These are phyloP conservation scores for Drosophila auraria DNA, from an alignment of 1,140 invertebrate genomes.

Conservation along the genomic window DNA sequence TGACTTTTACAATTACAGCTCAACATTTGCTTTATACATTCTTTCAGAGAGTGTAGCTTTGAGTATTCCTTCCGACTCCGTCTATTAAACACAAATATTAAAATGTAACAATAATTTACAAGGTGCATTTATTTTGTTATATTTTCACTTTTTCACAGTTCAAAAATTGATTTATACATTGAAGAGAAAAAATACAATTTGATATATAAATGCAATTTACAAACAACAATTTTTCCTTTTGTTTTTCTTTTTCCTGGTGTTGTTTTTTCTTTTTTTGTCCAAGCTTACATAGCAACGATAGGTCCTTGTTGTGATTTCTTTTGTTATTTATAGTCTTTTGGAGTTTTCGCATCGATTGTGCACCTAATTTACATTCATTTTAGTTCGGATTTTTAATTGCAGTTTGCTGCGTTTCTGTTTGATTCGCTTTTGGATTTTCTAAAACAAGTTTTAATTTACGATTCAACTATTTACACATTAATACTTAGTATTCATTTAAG, in stretches of 20 bases:
- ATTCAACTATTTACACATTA: slow-evolving; percentile 51
- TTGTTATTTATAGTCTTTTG: slow-evolving; percentile 69
- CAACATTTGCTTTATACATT: slow-evolving; percentile 38
- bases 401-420: slow-evolving; percentile 25
- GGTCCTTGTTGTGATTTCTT: slow-evolving; percentile 40
- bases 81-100: slow-evolving; percentile 54
- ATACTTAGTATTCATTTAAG: slow-evolving; percentile 63
- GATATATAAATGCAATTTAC: slow-evolving; percentile 71
- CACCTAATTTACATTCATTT: slow-evolving; percentile 64
- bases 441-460: slow-evolving; percentile 49
- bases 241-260: slow-evolving; percentile 7
- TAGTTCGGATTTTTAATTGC: slow-evolving; percentile 40
- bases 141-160: slow-evolving; percentile 41
- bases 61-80: slow-evolving; percentile 16
- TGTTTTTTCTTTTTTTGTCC: slow-evolving; percentile 24
- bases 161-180: slow-evolving; percentile 61
- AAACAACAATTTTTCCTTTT: slow-evolving; percentile 38
- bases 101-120: slow-evolving; percentile 78
- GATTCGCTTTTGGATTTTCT: slow-evolving; percentile 25
- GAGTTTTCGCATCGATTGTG: slow-evolving; percentile 57
- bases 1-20: slow-evolving; percentile 25
- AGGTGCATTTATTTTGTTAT: slow-evolving; percentile 63
- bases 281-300: slow-evolving; percentile 51
- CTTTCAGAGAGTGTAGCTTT: slow-evolving; percentile 20
- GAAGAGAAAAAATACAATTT: slow-evolving; percentile 60